Evolutionary conservation across 2,888 invertebrate genomes (phyloP).

Genomic region (Epinotia brunnichana): DNA sequence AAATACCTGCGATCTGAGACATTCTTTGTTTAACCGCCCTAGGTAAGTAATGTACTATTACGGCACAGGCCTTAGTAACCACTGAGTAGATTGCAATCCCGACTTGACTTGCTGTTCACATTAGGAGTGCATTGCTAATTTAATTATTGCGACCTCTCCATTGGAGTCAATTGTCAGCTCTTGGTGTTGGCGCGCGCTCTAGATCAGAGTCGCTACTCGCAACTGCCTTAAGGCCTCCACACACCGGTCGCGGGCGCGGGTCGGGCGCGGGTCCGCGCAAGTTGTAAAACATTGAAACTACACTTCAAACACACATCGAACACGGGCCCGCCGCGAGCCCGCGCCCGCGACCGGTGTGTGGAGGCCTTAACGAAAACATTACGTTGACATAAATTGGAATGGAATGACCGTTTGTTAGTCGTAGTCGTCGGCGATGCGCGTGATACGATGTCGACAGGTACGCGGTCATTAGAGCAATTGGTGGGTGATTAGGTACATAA

Average conservation of each 20-base stretch:
- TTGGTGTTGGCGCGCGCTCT: conserved; percentile 38
- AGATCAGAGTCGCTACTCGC: conserved; percentile 28
- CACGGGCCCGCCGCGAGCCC: no score
- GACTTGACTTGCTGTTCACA: conserved; percentile 56
- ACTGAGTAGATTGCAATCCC: conserved; percentile 38
- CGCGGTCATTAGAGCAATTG: conserved; percentile 61
- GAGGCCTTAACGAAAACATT: conserved; percentile 55
- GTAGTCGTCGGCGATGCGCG: conserved; percentile 46
- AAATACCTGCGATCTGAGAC: no score
- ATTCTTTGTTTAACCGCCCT: no score
- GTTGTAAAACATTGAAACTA: no score
- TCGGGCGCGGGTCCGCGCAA: no score
- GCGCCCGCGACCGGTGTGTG: no score
- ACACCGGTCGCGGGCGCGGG: no score
- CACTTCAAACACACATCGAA: no score
- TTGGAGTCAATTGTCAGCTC: conserved; percentile 70
- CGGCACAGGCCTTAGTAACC: conserved; percentile 18
- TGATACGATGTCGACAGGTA: conserved; percentile 56
- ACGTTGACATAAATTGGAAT: conserved; percentile 31
- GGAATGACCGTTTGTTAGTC: conserved; percentile 50
- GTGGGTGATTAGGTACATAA: conserved; percentile 60
- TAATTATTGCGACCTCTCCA: conserved; percentile 76
- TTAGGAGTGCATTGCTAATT: conserved; percentile 68
- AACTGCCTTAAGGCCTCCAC: no score
- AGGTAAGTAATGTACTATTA: no score